These are phyloP conservation scores for Symphodus melops DNA, from an alignment of 2,113 vertebrate species.

Conservation along the genomic window DNA sequence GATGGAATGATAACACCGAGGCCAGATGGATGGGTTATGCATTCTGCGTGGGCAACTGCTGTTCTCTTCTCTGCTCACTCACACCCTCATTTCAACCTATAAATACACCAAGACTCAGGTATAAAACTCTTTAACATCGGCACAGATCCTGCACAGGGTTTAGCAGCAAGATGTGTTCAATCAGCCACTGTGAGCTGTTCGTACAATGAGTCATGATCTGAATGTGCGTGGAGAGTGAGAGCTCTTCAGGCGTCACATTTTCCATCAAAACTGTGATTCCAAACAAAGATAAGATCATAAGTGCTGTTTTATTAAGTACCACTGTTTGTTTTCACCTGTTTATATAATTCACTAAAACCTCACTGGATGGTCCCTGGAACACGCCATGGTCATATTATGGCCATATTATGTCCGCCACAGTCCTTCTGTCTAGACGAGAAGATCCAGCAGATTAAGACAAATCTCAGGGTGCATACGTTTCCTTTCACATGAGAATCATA, in stretches of 20 bases:
- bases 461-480: constrained; percentile 39
- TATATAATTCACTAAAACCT: background rate
- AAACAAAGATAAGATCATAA: background rate
- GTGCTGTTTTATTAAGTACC: background rate
- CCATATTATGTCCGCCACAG: constrained; percentile 19
- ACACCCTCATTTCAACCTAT: constrained; percentile 49
- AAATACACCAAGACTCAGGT: constrained; percentile 59
- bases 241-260: constrained; percentile 23
- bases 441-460: constrained; percentile 54
- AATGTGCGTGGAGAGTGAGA: constrained; percentile 17
- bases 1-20: constrained; percentile 63
- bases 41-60: constrained; percentile 66
- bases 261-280: background rate
- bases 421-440: constrained; percentile 60
- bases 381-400: background rate
- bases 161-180: background rate
- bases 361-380: background rate
- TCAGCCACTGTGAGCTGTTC: background rate
- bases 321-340: background rate
- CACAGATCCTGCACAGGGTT: background rate
- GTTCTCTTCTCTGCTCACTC: constrained; percentile 42
- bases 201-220: background rate
- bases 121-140: constrained; percentile 18
- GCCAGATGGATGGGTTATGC: constrained; percentile 66
- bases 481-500: constrained; percentile 32